Conservation (phyloP, 2,888 invertebrate genomes). For the Xestia rhomboidea region DNA sequence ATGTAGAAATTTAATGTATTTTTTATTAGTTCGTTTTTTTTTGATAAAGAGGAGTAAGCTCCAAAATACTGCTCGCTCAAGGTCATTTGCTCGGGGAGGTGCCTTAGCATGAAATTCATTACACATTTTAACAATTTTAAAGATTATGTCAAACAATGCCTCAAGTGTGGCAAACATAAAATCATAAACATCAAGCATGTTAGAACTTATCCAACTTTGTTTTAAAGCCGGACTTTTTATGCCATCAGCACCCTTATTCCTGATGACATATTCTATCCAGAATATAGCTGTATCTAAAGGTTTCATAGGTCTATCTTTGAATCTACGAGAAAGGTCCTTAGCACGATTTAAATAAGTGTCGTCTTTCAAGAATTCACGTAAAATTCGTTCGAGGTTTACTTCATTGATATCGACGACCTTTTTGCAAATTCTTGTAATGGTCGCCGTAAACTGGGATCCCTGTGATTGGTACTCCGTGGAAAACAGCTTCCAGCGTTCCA, state of each 20-base stretch:
- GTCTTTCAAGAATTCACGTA: constrained; percentile 22
- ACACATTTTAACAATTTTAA: not conserved
- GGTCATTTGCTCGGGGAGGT: no score
- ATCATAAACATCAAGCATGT: constrained; percentile 21
- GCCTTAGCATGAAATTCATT: no score
- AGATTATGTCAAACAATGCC: not conserved
- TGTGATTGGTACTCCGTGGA: constrained; percentile 22
- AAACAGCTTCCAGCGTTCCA: constrained; percentile 24
- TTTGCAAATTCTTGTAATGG: constrained; percentile 24
- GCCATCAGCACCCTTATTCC: constrained; percentile 3
- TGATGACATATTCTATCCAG: constrained; percentile 24
- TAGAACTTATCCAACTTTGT: constrained; percentile 14
- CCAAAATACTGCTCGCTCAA: no score
- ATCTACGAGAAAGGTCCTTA: constrained; percentile 20
- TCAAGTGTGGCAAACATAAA: not conserved
- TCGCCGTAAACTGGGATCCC: constrained; percentile 20
- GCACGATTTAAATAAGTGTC: constrained; percentile 20
- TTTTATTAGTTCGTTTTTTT: no score
- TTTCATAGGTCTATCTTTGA: constrained; percentile 19
- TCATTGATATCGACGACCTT: constrained; percentile 18
- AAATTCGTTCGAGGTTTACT: constrained; percentile 18
- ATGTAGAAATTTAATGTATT: no score
- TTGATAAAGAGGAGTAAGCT: no score
- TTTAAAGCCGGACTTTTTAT: constrained; percentile 13
- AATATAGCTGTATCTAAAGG: constrained; percentile 14